Conservation (phyloP, 2,113 vertebrate species). For the Panthera leo region DNA sequence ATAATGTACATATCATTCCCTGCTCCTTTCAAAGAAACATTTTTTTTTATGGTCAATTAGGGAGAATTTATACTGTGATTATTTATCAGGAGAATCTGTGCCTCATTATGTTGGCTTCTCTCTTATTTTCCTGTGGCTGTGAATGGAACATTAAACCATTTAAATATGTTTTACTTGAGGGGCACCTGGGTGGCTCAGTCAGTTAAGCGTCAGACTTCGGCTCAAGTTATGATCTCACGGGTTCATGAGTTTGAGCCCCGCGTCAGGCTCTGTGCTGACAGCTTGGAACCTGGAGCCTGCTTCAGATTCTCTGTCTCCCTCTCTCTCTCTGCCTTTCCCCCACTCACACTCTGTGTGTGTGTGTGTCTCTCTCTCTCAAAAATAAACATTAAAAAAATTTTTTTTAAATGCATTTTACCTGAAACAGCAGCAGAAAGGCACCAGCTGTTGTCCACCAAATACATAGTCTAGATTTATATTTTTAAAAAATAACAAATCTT, state of each 20-base stretch:
- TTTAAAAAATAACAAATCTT: background rate
- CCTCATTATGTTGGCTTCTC: background rate
- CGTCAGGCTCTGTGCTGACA: no score
- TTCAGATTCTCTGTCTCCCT: no score
- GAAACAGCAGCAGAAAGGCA: background rate
- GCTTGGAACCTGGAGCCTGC: no score
- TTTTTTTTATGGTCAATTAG: background rate
- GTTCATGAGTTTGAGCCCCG: no score
- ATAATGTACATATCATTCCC: background rate
- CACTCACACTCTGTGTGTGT: no score
- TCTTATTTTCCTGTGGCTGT: background rate
- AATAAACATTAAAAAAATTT: no score
- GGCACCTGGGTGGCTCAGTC: no score
- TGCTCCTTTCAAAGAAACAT: background rate
- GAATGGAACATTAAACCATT: background rate
- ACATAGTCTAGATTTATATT: background rate
- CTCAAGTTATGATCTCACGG: no score
- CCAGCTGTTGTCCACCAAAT: background rate
- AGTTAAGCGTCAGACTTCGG: no score
- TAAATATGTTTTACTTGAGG: background rate
- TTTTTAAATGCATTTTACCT: background rate
- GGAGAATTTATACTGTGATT: background rate
- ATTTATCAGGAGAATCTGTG: background rate
- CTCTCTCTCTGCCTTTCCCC: no score
- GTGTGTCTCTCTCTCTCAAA: no score